These are phyloP conservation scores for Hydractinia symbiolongicarpus DNA, from an alignment of 30 jellyfish, hydroid and myxozoan genomes.

Conservation along the genomic window DNA sequence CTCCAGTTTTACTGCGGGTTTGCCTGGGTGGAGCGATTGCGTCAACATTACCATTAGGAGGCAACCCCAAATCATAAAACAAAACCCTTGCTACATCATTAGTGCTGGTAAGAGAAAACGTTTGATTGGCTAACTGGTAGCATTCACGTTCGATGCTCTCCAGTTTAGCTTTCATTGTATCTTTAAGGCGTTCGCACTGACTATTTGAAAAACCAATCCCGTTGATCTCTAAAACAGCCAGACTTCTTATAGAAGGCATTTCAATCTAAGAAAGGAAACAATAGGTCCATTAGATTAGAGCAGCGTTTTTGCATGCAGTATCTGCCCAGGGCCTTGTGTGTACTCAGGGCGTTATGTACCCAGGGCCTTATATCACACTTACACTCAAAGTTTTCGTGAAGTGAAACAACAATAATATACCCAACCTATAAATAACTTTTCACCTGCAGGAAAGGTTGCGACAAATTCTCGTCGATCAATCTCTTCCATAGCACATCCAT, in stretches of 20 bases:
- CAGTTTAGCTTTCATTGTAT: constrained; percentile 34
- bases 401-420: not conserved
- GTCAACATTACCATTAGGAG: constrained; percentile 63
- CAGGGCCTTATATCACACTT: not conserved
- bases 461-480: constrained; percentile 47
- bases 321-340: too few species aligned
- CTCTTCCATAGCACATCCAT: constrained; percentile 66
- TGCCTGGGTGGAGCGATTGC: constrained; percentile 27
- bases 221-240: constrained; percentile 55
- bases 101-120: constrained; percentile 64
- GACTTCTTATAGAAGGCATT: constrained; percentile 72
- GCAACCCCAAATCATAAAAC: constrained; percentile 63
- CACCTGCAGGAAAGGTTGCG: constrained; percentile 54
- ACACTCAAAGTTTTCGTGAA: not conserved
- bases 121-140: constrained; percentile 42
- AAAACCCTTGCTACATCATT: constrained; percentile 87
- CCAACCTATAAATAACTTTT: not conserved
- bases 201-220: constrained; percentile 83
- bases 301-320: not conserved
- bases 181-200: constrained; percentile 49
- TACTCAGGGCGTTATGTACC: not conserved
- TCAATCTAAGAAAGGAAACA: constrained; percentile 47
- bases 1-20: constrained; percentile 27
- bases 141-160: constrained; percentile 53
- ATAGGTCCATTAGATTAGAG: not conserved